Evolutionary conservation across 2,113 vertebrate species (phyloP).

Genomic region (Labrus mixtus): DNA sequence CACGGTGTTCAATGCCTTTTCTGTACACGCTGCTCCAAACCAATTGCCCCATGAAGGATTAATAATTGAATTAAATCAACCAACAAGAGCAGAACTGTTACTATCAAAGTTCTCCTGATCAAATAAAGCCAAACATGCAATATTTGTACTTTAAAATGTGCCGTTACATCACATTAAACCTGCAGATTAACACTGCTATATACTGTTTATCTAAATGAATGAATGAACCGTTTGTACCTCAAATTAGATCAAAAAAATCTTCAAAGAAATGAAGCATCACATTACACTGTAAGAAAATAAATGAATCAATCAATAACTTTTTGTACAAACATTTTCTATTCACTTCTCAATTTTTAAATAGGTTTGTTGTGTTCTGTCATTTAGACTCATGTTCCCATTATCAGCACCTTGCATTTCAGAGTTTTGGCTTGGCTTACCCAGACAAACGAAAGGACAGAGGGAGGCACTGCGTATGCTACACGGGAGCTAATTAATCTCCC

Average conservation of each 20-base stretch:
- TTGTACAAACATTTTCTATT: too few relatives aligned
- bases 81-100: conserved; percentile 10
- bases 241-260: too few relatives aligned
- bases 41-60: too few relatives aligned
- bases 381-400: neutral
- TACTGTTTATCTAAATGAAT: too few relatives aligned
- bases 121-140: neutral
- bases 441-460: conserved; percentile 76
- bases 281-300: too few relatives aligned
- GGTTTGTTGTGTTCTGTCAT: neutral
- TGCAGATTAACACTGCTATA: too few relatives aligned
- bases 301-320: too few relatives aligned
- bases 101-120: neutral
- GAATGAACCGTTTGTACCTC: neutral
- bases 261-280: too few relatives aligned
- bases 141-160: neutral
- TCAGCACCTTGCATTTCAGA: conserved; percentile 35
- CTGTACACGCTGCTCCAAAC: too few relatives aligned
- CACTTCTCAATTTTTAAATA: neutral
- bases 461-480: conserved; percentile 37
- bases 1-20: too few relatives aligned
- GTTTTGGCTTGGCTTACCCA: conserved; percentile 45
- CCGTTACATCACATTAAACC: too few relatives aligned
- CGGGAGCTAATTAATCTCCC: conserved; percentile 86
- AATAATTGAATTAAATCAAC: too few relatives aligned